These are phyloP conservation scores for Meloe dianella DNA, from an alignment of 2,888 invertebrate species.

Conservation along the genomic window DNA sequence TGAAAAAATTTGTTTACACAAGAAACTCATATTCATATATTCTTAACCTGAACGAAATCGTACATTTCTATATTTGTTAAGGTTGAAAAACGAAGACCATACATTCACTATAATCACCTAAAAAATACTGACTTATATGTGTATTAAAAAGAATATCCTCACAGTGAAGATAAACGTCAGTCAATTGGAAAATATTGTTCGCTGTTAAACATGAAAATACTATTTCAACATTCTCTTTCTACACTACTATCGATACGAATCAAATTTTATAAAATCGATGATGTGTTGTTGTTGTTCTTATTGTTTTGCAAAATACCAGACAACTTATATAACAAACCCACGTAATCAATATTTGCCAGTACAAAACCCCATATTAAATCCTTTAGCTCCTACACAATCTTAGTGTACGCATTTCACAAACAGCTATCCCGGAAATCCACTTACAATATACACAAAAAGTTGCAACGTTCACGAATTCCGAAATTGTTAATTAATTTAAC, in stretches of 20 bases:
- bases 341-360: background rate
- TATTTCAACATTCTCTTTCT: background rate
- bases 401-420: background rate
- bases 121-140: slow-evolving; percentile 1
- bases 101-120: slow-evolving; percentile 20
- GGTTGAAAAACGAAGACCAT: background rate
- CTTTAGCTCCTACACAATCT: background rate
- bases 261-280: background rate
- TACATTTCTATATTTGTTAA: slow-evolving; percentile 20
- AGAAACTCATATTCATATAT: slow-evolving; percentile 30
- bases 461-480: background rate
- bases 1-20: slow-evolving; percentile 28
- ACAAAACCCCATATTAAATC: background rate
- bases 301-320: background rate
- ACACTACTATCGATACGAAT: background rate
- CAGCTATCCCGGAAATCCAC: background rate
- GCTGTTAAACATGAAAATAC: background rate
- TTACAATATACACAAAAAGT: background rate
- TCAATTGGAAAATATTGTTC: background rate
- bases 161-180: background rate
- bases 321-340: background rate
- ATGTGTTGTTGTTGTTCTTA: background rate
- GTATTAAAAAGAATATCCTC: background rate
- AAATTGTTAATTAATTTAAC: slow-evolving; percentile 1
- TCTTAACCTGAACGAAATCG: slow-evolving; percentile 29